A percentile compares a stretch with the other conserved stretches of the same genome.
Conservation (phyloP, 2,888 invertebrate genomes). For the Eupithecia inturbata region DNA sequence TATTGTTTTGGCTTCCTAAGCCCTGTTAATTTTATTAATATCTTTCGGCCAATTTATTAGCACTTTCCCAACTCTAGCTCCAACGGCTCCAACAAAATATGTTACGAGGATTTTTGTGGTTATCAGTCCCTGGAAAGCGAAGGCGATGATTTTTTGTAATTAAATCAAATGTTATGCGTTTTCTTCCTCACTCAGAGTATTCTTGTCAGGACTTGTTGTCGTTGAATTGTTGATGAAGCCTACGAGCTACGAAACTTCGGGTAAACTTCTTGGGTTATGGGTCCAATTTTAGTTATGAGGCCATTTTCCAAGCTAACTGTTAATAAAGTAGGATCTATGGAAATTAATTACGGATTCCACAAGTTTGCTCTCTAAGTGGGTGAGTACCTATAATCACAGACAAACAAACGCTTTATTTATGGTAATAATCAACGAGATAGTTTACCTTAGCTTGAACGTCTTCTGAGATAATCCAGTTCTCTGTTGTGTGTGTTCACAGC, state of each 20-base stretch:
- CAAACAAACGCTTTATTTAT: no score
- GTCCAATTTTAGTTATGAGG: slow-evolving; percentile 4
- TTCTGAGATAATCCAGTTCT: not conserved
- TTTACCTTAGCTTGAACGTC: not conserved
- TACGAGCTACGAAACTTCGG: slow-evolving; percentile 7
- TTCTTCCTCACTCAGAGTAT: slow-evolving; percentile 25
- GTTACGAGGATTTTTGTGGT: slow-evolving; percentile 27
- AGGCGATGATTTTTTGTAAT: slow-evolving; percentile 32
- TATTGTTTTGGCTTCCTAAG: not conserved
- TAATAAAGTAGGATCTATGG: not conserved
- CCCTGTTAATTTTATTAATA: not conserved
- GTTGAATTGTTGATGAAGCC: slow-evolving; percentile 34
- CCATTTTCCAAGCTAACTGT: not conserved
- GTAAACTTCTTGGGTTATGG: slow-evolving; percentile 2
- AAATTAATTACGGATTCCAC: not conserved
- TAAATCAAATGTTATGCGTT: slow-evolving; percentile 36
- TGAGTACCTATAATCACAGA: no score
- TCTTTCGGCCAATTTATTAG: not conserved
- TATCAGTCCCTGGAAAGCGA: slow-evolving; percentile 30
- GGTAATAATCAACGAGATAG: not conserved
- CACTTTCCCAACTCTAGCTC: not conserved
- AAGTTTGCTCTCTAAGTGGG: slow-evolving; percentile 6
- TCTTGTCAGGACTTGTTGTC: slow-evolving; percentile 22
- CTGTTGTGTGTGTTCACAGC: no score
- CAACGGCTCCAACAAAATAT: slow-evolving; percentile 20